Evolutionary conservation across 1,140 invertebrate species (phyloP).

Genomic region (Palaemon carinicauda): DNA sequence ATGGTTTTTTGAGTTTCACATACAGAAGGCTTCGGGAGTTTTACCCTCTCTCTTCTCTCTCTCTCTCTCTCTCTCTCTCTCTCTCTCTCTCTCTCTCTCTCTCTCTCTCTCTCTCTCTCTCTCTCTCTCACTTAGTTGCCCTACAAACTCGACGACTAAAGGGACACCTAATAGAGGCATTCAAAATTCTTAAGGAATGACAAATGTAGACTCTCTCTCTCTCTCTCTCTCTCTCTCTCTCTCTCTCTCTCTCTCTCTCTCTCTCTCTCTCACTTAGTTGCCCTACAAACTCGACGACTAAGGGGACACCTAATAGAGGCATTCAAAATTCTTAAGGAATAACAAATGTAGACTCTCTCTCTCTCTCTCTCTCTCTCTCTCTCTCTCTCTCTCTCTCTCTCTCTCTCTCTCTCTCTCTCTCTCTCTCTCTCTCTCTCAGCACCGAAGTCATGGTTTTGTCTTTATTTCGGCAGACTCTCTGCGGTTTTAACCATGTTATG

Average conservation of each 20-base stretch:
- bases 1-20: background rate
- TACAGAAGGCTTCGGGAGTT: background rate
- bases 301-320: too few relatives aligned
- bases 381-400: background rate
- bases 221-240: too few relatives aligned
- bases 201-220: too few relatives aligned
- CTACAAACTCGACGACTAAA: too few relatives aligned
- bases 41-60: background rate
- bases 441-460: background rate
- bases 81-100: background rate
- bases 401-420: background rate
- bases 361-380: background rate
- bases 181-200: too few relatives aligned
- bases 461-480: background rate
- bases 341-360: too few relatives aligned
- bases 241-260: too few relatives aligned
- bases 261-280: too few relatives aligned
- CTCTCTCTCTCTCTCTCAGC: background rate
- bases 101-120: background rate
- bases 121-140: background rate
- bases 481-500: background rate
- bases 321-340: too few relatives aligned
- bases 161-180: too few relatives aligned
- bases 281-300: too few relatives aligned
- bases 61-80: background rate